These are phyloP conservation scores for Pseudorectes ferrugineus DNA, from an alignment of 2,113 vertebrate genomes.

Conservation along the genomic window DNA sequence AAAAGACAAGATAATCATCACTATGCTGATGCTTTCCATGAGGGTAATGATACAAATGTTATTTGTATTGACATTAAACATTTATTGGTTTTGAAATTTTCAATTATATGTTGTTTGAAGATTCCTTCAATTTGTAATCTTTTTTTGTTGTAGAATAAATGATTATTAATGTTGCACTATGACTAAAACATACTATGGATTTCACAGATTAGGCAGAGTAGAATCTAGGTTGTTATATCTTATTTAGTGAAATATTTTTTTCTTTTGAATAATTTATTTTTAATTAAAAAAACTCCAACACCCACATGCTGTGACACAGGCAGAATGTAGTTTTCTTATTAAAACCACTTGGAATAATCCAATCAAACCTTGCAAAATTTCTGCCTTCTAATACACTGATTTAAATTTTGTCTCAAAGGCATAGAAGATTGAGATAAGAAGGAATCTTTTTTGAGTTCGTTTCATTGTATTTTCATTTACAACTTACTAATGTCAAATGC, in stretches of 20 bases:
- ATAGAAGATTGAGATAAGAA: background rate
- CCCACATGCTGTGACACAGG: background rate
- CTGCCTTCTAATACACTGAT: background rate
- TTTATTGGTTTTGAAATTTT: background rate
- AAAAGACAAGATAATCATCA: background rate
- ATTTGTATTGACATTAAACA: background rate
- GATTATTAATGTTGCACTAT: background rate
- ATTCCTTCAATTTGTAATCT: background rate
- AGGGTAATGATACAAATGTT: background rate
- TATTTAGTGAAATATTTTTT: background rate
- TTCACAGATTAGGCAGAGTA: background rate
- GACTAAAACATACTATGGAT: background rate
- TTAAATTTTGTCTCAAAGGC: background rate
- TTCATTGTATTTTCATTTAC: background rate
- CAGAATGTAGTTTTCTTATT: background rate
- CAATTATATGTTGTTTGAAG: background rate
- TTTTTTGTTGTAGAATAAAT: background rate
- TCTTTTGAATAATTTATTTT: background rate
- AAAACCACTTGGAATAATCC: background rate
- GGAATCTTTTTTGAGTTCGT: background rate
- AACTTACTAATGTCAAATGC: background rate
- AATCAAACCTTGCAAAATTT: background rate
- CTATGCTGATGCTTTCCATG: background rate
- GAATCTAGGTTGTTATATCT: background rate
- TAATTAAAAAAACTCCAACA: background rate